Conservation (phyloP, 2,888 invertebrate genomes). For the Pelosia muscerda region DNA sequence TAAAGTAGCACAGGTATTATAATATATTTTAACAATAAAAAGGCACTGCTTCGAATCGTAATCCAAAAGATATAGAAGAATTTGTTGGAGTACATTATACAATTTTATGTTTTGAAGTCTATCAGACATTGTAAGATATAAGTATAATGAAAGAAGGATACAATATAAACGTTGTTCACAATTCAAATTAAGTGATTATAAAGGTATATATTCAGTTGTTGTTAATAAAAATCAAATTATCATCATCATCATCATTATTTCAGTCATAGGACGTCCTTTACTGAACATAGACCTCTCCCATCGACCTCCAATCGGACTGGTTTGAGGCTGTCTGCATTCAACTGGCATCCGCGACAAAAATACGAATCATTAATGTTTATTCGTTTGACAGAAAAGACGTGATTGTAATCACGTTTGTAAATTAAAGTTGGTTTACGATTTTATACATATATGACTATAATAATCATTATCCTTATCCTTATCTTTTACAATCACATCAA, state of each 20-base stretch:
- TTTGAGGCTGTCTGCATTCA: too few species aligned
- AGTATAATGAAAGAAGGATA: constrained; percentile 11
- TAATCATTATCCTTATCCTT: too few species aligned
- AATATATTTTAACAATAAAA: constrained; percentile 70
- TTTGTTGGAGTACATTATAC: constrained; percentile 46
- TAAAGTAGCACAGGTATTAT: constrained; percentile 51
- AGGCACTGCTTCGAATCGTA: constrained; percentile 75
- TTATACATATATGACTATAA: not conserved
- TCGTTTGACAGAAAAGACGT: not conserved
- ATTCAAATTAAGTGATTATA: constrained; percentile 26
- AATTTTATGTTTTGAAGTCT: constrained; percentile 39
- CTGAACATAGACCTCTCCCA: too few species aligned
- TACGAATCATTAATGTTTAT: not conserved
- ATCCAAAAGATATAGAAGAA: constrained; percentile 59
- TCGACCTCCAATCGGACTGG: too few species aligned
- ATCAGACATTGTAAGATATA: constrained; percentile 40
- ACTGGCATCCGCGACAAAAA: too few species aligned
- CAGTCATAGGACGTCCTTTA: too few species aligned
- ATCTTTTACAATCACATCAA: constrained; percentile 24
- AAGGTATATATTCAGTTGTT: not conserved
- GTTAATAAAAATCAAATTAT: too few species aligned
- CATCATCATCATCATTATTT: too few species aligned
- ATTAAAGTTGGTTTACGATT: not conserved
- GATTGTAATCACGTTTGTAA: not conserved
- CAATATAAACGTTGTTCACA: constrained; percentile 13